phyloP scores from a whole-genome alignment of 2,888 invertebrate species.

The Pyrrhosoma nymphula region DNA sequence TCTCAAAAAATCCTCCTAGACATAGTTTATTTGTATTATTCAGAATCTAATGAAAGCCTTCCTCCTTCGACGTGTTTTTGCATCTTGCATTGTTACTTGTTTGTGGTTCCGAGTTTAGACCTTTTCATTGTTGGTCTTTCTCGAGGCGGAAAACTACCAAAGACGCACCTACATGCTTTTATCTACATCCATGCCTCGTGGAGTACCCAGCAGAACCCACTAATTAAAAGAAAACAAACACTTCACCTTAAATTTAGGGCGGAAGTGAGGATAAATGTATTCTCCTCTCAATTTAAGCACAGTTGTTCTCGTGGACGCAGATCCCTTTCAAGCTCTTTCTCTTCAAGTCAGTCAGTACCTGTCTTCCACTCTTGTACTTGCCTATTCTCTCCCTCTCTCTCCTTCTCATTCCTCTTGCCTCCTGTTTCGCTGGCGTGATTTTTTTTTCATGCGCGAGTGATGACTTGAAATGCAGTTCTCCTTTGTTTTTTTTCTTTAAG shows the following conservation, averaged over 20 bases:
- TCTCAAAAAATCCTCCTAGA: no score
- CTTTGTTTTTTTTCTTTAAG: neutral
- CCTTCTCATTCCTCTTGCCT: neutral
- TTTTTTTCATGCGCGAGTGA: constrained; percentile 19
- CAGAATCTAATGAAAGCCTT: no score
- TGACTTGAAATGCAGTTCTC: constrained; percentile 21
- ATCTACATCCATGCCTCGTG: neutral
- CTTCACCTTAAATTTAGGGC: neutral
- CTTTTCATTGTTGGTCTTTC: neutral
- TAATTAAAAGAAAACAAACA: neutral
- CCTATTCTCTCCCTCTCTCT: neutral
- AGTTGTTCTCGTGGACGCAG: neutral
- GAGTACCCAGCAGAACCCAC: neutral
- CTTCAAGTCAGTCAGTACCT: neutral
- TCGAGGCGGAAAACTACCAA: neutral
- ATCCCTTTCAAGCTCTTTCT: neutral
- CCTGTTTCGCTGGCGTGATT: neutral
- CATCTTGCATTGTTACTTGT: neutral
- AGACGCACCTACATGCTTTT: neutral
- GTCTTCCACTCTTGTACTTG: neutral
- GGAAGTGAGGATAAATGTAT: neutral
- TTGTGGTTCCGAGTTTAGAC: neutral
- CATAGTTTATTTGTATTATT: no score
- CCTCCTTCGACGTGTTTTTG: no score
- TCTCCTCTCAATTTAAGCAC: neutral